These are phyloP conservation scores for Nipponacmea schrenckii DNA, from an alignment of 2,888 invertebrate genomes.

Conservation along the genomic window DNA sequence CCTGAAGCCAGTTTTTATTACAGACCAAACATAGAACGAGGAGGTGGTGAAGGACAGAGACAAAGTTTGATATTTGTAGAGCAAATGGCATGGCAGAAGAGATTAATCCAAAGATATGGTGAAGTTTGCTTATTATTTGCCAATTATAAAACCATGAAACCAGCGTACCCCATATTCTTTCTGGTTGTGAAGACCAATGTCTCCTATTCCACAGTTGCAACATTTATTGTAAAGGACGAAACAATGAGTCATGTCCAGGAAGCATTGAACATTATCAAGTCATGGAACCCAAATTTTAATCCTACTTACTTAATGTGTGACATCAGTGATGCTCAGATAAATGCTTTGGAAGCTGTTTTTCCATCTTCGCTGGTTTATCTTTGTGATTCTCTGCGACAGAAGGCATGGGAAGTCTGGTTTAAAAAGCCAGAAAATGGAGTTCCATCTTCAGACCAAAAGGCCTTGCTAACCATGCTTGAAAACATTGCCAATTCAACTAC, in stretches of 20 bases:
- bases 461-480: background rate
- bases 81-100: background rate
- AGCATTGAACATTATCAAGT: background rate
- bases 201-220: background rate
- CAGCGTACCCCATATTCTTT: background rate
- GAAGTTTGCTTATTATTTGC: background rate
- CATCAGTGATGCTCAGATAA: background rate
- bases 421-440: background rate
- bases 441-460: background rate
- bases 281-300: background rate
- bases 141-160: conserved; percentile 1
- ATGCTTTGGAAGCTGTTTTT: background rate
- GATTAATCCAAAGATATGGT: background rate
- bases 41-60: no score
- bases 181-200: background rate
- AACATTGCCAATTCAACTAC: background rate
- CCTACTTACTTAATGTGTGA: background rate
- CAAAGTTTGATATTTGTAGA: background rate
- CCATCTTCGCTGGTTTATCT: background rate
- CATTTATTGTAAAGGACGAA: background rate
- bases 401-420: background rate
- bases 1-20: no score
- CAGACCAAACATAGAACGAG: no score
- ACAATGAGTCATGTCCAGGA: background rate
- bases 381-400: background rate